Conservation (phyloP, 2,797 vertebrate species). For the Enteromius trimaculatus region DNA sequence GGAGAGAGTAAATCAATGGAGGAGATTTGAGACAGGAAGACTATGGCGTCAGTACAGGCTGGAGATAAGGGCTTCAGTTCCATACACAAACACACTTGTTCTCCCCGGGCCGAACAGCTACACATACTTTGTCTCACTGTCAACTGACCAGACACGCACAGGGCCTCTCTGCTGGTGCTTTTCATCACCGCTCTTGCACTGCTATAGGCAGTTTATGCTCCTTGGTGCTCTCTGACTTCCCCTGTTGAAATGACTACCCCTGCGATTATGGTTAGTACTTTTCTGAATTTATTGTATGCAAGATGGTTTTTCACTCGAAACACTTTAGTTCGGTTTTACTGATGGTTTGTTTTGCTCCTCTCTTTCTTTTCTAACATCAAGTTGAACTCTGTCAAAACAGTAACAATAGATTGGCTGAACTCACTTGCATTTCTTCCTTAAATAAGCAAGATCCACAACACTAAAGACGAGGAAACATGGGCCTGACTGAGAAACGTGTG, state of each 20-base stretch:
- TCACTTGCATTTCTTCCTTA: constrained; percentile 49
- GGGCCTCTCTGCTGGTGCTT: constrained; percentile 46
- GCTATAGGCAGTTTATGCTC: background rate
- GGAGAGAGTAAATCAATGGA: constrained; percentile 70
- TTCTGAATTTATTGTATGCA: no score
- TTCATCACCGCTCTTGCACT: constrained; percentile 34
- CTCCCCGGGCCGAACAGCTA: constrained; percentile 52
- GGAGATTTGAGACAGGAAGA: constrained; percentile 87
- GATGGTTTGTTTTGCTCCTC: background rate
- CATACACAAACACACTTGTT: constrained; percentile 75
- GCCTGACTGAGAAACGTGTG: constrained; percentile 59
- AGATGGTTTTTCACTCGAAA: background rate
- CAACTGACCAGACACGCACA: constrained; percentile 54
- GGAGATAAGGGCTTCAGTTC: constrained; percentile 78
- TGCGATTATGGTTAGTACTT: background rate
- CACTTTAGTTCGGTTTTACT: background rate
- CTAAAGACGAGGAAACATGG: constrained; percentile 53
- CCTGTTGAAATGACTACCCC: background rate
- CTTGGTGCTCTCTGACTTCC: background rate
- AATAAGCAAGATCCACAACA: constrained; percentile 48
- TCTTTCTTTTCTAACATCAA: constrained; percentile 17
- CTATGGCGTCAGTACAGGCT: constrained; percentile 80
- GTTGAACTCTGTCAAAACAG: constrained; percentile 14
- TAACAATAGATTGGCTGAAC: constrained; percentile 55
- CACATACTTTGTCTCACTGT: constrained; percentile 54